Conservation (phyloP, 2,797 vertebrate species). For the Chiroxiphia lanceolata region DNA sequence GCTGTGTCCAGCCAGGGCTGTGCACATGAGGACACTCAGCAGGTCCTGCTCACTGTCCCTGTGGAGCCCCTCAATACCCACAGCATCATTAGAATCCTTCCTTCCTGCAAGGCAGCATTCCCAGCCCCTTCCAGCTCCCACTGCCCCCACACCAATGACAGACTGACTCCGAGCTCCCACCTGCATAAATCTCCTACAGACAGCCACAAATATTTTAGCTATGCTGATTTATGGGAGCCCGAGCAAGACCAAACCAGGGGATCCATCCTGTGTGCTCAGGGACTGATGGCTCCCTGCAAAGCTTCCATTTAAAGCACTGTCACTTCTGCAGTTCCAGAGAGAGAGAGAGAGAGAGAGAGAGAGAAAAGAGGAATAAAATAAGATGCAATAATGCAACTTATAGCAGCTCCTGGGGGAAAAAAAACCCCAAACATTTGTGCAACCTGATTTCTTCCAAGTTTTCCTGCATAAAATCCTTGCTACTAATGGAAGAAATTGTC, state of each 20-base stretch:
- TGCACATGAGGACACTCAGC: background rate
- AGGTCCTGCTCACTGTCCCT: background rate
- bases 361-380: slow-evolving; percentile 8
- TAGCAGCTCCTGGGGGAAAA: background rate
- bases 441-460: background rate
- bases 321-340: slow-evolving; percentile 5
- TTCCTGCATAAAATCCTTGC: background rate
- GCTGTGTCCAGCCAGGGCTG: background rate
- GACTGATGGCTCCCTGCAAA: slow-evolving; percentile 65
- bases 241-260: slow-evolving; percentile 65
- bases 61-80: slow-evolving; percentile 31
- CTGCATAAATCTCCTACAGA: slow-evolving; percentile 79
- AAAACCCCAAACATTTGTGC: background rate
- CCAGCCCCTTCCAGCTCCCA: slow-evolving; percentile 37
- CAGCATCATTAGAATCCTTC: slow-evolving; percentile 36
- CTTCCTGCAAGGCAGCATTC: slow-evolving; percentile 57
- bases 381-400: slow-evolving; percentile 33
- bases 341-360: background rate
- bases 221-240: slow-evolving; percentile 81
- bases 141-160: slow-evolving; percentile 68
- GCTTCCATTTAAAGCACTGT: slow-evolving; percentile 63
- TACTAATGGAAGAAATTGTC: background rate
- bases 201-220: slow-evolving; percentile 81
- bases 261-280: slow-evolving; percentile 48
- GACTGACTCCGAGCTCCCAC: slow-evolving; percentile 74